Percentiles rank a stretch among this genome's conserved stretches.
Conservation (phyloP, 92 coral and sea anemone genomes). For the Metridium senile region DNA sequence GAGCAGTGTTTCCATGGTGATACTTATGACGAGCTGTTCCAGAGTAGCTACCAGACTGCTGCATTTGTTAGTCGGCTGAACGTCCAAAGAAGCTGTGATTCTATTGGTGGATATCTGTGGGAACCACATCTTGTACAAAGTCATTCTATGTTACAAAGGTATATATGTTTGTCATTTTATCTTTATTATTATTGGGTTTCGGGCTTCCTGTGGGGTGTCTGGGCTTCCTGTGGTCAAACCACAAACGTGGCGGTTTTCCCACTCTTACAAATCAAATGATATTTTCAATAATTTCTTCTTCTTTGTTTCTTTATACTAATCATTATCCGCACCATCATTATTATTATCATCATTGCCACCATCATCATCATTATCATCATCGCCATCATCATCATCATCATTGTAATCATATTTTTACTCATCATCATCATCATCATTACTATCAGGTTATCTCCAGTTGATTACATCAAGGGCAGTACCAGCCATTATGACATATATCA, state of each 20-base stretch:
- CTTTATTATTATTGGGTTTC: too few relatives aligned
- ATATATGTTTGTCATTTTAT: not conserved
- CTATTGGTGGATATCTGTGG: slow-evolving; percentile 20
- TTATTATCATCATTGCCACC: not conserved
- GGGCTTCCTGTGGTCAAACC: too few relatives aligned
- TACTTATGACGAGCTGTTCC: slow-evolving; percentile 44
- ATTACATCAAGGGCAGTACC: slow-evolving; percentile 20
- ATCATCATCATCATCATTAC: not conserved
- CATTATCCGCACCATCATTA: not conserved
- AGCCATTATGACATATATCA: slow-evolving; percentile 77
- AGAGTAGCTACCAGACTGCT: slow-evolving; percentile 73
- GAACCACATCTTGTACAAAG: slow-evolving; percentile 32
- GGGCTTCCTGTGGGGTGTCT: too few relatives aligned
- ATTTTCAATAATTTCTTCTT: too few relatives aligned
- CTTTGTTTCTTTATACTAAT: not conserved
- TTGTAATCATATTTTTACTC: not conserved
- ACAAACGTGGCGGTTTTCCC: too few relatives aligned
- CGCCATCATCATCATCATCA: not conserved
- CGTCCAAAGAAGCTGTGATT: slow-evolving; percentile 1
- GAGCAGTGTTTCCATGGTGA: slow-evolving; percentile 32
- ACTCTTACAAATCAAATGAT: too few relatives aligned
- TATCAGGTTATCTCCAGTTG: not conserved
- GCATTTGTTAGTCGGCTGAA: slow-evolving; percentile 42
- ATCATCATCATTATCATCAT: not conserved
- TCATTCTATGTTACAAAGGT: slow-evolving; percentile 16